Base-by-base conservation (phyloP, 2,797 vertebrate species). In the Alcedo atthis region DNA sequence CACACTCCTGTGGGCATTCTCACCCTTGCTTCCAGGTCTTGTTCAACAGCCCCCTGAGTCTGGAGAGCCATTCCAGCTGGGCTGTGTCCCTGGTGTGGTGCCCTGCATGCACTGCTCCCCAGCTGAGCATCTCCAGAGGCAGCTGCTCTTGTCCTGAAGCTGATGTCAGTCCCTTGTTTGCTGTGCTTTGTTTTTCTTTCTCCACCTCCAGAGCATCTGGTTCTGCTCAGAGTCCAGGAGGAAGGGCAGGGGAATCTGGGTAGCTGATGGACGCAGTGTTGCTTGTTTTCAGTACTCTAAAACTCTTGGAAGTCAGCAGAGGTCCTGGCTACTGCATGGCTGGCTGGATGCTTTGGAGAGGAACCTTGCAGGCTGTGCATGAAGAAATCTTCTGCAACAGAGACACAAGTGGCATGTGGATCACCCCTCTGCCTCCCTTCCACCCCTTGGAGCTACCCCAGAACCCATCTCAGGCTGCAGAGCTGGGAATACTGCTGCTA, bases 151-250 rank as follows among this genome's bases (percentile, higher is more conserved):
- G 22, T 33, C 57, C 79, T 57, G 93, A 90, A 95, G 86, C 70
- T 28, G 94, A 74, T 12, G 35, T 73, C 93, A 83, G 67, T 87
- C 81, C 90, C 71, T 71, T 62, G 21, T 18, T 84, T 91, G 82
- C 97, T 98, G 97, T 97, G 97, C 97, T 98, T 97, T 40, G 37
- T 40, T 40, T 40, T 40, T 40, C 37, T 88, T 90, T 91, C 81
- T 95, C 90, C 89, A 63, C 91, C 80, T 91, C 88, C 66, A 82
- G 87, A 95, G 94, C 70, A 6, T 66, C 87, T 80, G 87, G 89
- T 30, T 24, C 83, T 77, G 75, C 66, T 90, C 95, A 84, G 92
- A 92, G 93, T 86, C 58, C 95, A 18, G 87, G 61, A 93, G 95
- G 92, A 89, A 90, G 93, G 86, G 92, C 83, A 71, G 87, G 83